Base-by-base conservation (phyloP, 2,797 vertebrate genomes). In the Sphenopsis melanotis region DNA sequence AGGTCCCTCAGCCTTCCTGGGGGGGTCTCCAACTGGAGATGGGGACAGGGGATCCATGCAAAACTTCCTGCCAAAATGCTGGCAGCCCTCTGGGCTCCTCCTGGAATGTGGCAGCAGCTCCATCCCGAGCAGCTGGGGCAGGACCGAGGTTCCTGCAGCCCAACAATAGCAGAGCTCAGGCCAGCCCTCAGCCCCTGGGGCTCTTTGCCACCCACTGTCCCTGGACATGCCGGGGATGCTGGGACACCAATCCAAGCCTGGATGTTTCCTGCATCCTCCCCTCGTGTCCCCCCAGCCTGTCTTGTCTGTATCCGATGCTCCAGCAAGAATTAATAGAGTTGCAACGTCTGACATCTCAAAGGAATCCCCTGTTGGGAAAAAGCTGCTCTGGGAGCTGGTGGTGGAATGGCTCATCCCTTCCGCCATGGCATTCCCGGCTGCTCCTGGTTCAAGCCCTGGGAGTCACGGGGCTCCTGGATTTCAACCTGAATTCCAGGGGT, bases 231-330 rank as follows among this genome's bases (percentile, higher is more conserved):
- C 26, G 0, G 19, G 66, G 81, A 66, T 0, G 4, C 29, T 59
- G 60, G 68, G 57, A 82, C 64, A 64, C 3, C 3, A 34, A 52
- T 66, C 82, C 84, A 57, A 92, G 92, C 71, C 50, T 81, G 92
- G 46, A 77, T 85, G 57, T 53, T 92, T 85, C 71, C 81, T 80
- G 68, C 37, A 6, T 85, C 87, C 69, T 92, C 90, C 80, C 66
- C 61, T 84, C 39, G 79, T 37, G 3, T 64, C 13, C 74, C 81
- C 56, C 7, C 3, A 1, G 87, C 71, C 87, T 78, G 92, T 97
- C 96, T 87, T 96, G 96, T 95, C 92, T 95, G 87, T 82, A 93
- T 95, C 94, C 82, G 70, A 92, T n/a, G 92, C 89, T 93, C 61
- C 78, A 41, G 85, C 0, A 16, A 92, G 78, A 89, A 89, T 95